Evolutionary conservation across 1,140 invertebrate species (phyloP), one percentile per base, ranked within the genome.

Genomic region (Microvelia longipes): DNA sequence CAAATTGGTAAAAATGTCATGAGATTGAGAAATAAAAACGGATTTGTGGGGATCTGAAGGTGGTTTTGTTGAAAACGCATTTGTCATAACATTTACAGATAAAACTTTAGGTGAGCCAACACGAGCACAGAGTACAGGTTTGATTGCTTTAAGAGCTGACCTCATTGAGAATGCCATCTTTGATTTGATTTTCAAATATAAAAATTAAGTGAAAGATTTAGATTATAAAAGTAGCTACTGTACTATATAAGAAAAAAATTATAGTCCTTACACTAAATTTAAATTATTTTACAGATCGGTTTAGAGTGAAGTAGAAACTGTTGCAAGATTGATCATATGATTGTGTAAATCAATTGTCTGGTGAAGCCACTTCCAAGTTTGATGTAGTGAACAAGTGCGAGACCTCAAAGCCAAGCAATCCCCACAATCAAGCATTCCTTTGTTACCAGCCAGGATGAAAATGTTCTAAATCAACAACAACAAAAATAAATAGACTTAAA

Each of bases 331-430:
- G 77, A 92, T 88, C 73, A 94, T 83, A 76, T 91, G 91, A 75
- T 91, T 88, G 85, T 94, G 91, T 68, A 93, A 83, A 74, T 87
- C 86, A 74, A 90, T 88, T 66, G 91, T 93, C 79, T 92, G 90
- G 80, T 94, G 91, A 77, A 94, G 80, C 91, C 91, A 93, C 91
- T 93, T 93, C 86, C 89, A 93, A 75, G 90, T 93, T 80, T 92
- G 90, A 80, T 93, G 90, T 79, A 92, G 66, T 79, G 84, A 84
- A 80, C 88, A 90, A 80, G 88, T 87, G 82, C 90, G 88, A 84
- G 67, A 87, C 81, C 90, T 86, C 81, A 92, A 88, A 84, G 87
- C 88, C 83, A 92, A 82, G 85, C 89, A 91, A 80, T 92, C 90
- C 81, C 88, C 87, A 79, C 83, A 87, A 81, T 86, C 85, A 81